Base-by-base conservation (phyloP, 2,888 invertebrate genomes). In the Brachypterus glaber region DNA sequence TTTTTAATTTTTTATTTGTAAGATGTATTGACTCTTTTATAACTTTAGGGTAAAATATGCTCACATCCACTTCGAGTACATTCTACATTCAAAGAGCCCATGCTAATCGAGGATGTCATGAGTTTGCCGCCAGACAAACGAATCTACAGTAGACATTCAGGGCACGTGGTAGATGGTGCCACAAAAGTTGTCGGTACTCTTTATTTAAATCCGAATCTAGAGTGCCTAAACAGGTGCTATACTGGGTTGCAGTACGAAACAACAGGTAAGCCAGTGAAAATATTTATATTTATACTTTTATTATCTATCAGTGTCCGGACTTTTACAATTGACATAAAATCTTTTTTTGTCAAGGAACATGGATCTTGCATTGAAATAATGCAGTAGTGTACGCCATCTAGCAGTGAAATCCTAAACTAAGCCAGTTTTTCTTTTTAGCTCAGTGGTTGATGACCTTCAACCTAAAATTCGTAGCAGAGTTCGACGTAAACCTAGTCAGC, bases 31-130 rank as follows among this genome's bases (percentile, higher is more conserved):
- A 5, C 7, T 21, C 21, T 5, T 39, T 33, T 31, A 9, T 5
- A 27, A 27, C 64, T 70, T 33, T 55, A 86, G 85, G 86, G 82
- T 46, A 86, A 82, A 64, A 72, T 82, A 47, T 85, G 85, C 57
- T 73, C 75, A 33, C 78, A 82, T 53, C 79, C 82, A 50, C 69
- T 95, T 42, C 76, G 79, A 58, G 75, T 92, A 45, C 79, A 85
- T 56, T 91, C 86, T 53, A 79, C 81, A 3, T 91, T 90, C 69
- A 69, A 77, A 48, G 77, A 82, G 53, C 73, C 78, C 34, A 87
- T 95, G 84, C 77, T 78, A 47, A 79, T 92, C 30, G 73, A 76
- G 37, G 65, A 72, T 45, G 73, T 87, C 27, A 63, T 76, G 47
- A 75, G 77, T 46, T 66, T 77, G 41, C 74, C 76, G 5, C 68